Conservation (phyloP, 2,797 vertebrate species). For the Knipowitschia caucasica region DNA sequence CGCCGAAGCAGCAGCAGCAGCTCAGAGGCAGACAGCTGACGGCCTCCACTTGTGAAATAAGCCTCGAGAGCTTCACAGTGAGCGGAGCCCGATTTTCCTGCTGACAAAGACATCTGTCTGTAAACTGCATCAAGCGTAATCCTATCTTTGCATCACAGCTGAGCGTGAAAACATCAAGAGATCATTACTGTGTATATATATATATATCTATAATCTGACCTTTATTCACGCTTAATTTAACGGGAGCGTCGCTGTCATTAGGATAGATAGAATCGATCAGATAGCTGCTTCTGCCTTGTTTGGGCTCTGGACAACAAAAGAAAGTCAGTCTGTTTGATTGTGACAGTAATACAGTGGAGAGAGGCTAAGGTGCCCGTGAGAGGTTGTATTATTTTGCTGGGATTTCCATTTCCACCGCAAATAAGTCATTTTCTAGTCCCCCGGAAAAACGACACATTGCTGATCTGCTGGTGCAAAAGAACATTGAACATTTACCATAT, state of each 20-base stretch:
- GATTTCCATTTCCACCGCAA: no score
- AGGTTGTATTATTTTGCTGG: no score
- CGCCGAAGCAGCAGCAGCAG: constrained; percentile 7
- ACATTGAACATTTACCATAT: no score
- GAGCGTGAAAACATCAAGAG: neutral
- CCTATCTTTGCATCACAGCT: no score
- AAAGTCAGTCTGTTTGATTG: no score
- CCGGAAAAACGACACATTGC: no score
- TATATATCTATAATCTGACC: no score
- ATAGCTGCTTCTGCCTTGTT: neutral
- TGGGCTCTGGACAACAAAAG: no score
- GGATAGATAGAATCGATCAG: neutral
- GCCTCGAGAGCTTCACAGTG: neutral
- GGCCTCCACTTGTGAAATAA: constrained; percentile 23
- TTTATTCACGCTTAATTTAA: neutral
- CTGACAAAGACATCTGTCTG: constrained; percentile 11
- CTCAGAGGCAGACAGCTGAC: constrained; percentile 31
- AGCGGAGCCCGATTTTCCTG: neutral
- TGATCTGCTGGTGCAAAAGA: no score
- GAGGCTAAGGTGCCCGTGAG: no score
- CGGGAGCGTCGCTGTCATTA: neutral
- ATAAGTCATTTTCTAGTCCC: no score
- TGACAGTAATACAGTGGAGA: no score
- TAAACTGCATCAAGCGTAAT: neutral
- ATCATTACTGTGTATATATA: constrained; percentile 3